phyloP scores from a whole-genome alignment of 2,113 vertebrate species.

The Microtus oregoni region DNA sequence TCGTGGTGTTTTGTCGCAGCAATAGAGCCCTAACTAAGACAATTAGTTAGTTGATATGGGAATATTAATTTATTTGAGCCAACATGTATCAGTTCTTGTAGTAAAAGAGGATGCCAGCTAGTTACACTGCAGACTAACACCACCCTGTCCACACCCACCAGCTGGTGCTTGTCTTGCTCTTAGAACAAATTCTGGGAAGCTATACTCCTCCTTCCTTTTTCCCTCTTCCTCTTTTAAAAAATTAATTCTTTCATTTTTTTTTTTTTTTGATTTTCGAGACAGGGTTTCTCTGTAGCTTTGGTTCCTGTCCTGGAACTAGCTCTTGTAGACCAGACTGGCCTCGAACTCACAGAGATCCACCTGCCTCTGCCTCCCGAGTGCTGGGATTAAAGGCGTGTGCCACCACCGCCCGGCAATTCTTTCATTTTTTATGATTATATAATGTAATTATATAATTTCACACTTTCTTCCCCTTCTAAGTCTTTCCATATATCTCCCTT shows the following conservation, averaged over 20 bases:
- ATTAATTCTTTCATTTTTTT: background rate
- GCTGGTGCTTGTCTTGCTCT: conserved; percentile 11
- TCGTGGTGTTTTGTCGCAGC: background rate
- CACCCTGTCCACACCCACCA: background rate
- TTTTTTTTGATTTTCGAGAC: too few species aligned
- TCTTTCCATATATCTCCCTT: background rate
- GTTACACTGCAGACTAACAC: background rate
- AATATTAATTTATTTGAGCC: conserved; percentile 47
- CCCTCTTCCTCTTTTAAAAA: background rate
- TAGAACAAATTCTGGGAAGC: background rate
- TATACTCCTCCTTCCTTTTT: background rate
- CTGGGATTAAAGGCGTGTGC: too few species aligned
- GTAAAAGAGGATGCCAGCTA: conserved; percentile 22
- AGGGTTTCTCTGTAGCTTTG: too few species aligned
- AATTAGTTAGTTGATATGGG: background rate
- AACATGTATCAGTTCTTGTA: background rate
- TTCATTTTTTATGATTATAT: background rate
- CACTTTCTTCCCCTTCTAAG: background rate
- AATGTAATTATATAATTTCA: background rate
- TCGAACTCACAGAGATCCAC: too few species aligned
- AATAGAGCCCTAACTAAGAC: background rate
- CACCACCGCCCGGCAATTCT: too few species aligned
- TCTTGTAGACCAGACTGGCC: too few species aligned
- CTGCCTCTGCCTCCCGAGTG: too few species aligned
- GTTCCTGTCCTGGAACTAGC: too few species aligned